phyloP scores from a whole-genome alignment of 2,797 vertebrate genomes.

The Trachurus trachurus region DNA sequence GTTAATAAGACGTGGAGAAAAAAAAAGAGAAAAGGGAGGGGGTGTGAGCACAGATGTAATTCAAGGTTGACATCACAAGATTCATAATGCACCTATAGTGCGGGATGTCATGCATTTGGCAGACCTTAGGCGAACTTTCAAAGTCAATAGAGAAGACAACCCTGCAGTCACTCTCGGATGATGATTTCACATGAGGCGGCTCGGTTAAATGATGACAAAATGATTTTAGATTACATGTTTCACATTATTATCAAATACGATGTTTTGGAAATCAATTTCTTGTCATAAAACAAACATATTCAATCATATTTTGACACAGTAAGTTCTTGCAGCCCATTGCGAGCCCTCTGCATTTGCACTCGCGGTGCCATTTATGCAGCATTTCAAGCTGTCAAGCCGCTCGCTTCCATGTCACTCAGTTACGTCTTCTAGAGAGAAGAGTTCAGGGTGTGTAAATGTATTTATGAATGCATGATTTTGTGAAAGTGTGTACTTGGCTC shows the following conservation, averaged over 20 bases:
- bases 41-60: conserved; percentile 76
- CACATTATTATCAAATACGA: conserved; percentile 25
- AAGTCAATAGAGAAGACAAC: conserved; percentile 44
- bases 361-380: conserved; percentile 56
- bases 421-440: conserved; percentile 64
- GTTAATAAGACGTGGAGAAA: conserved; percentile 78
- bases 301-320: conserved; percentile 39
- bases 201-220: conserved; percentile 32
- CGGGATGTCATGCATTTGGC: conserved; percentile 51
- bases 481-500: conserved; percentile 81
- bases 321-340: conserved; percentile 59
- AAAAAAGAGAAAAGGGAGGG: conserved; percentile 33
- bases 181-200: conserved; percentile 33
- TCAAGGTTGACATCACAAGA: conserved; percentile 79
- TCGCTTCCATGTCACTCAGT: conserved; percentile 67
- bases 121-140: conserved; percentile 53
- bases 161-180: conserved; percentile 13
- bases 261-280: conserved; percentile 35
- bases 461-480: conserved; percentile 85
- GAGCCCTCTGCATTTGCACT: conserved; percentile 61
- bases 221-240: conserved; percentile 38
- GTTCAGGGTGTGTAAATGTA: conserved; percentile 79
- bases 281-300: conserved; percentile 41
- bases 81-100: conserved; percentile 70
- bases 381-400: conserved; percentile 71